phyloP scores from a whole-genome alignment of 2,113 vertebrate species.

The Poecilia latipinna region DNA sequence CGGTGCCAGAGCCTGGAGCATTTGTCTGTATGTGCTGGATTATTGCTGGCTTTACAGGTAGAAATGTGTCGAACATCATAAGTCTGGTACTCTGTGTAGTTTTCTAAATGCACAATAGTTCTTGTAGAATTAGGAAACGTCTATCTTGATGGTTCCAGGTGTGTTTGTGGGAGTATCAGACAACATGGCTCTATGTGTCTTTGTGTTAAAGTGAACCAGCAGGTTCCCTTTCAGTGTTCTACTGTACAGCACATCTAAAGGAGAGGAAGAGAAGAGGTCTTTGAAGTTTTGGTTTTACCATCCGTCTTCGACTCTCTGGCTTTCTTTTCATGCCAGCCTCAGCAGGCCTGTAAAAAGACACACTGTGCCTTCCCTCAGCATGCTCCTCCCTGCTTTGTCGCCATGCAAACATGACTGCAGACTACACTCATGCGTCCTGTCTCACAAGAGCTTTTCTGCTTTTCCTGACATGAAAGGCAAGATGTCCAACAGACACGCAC shows the following conservation, averaged over 20 bases:
- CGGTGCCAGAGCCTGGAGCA: conserved; percentile 56
- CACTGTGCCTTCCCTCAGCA: conserved; percentile 48
- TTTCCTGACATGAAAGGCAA: neutral
- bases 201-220: conserved; percentile 63
- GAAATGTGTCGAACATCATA: conserved; percentile 1
- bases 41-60: conserved; percentile 22
- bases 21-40: conserved; percentile 52
- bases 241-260: conserved; percentile 32
- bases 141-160: conserved; percentile 42
- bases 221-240: conserved; percentile 67
- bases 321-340: conserved; percentile 81
- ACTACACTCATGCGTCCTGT: conserved; percentile 22
- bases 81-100: conserved; percentile 23
- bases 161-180: conserved; percentile 29
- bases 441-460: conserved; percentile 40
- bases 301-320: conserved; percentile 66
- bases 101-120: conserved; percentile 28
- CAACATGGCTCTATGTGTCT: conserved; percentile 21
- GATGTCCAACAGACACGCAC: neutral
- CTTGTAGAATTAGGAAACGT: conserved; percentile 61
- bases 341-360: conserved; percentile 76
- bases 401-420: conserved; percentile 57
- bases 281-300: conserved; percentile 80
- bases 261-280: conserved; percentile 45
- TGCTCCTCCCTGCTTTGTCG: conserved; percentile 47